phyloP scores from a whole-genome alignment of 2,888 invertebrate species.

The Drosophila sordidapex region DNA sequence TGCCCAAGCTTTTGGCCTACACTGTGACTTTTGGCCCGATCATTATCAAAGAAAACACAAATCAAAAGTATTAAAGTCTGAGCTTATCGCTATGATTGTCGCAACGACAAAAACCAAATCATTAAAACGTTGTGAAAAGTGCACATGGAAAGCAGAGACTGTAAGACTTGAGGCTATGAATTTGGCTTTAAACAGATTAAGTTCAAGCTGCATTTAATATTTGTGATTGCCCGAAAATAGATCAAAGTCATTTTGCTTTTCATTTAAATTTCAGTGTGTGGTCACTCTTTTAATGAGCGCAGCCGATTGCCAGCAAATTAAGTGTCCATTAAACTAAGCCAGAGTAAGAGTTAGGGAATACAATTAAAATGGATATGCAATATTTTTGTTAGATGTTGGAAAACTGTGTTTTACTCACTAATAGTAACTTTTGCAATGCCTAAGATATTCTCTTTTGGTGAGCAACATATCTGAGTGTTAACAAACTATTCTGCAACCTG shows the following conservation, averaged over 20 bases:
- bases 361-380: not conserved
- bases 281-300: not conserved
- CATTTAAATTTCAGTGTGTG: not conserved
- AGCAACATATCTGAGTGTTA: not conserved
- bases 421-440: not conserved
- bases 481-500: not conserved
- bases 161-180: not conserved
- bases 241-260: not conserved
- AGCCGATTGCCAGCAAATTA: not conserved
- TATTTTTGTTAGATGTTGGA: not conserved
- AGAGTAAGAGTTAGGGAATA: not conserved
- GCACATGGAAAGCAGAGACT: not conserved
- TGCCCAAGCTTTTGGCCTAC: conserved; percentile 33
- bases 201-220: not conserved
- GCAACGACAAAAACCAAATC: conserved; percentile 7
- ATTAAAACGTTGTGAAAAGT: not conserved
- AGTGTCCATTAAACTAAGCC: not conserved
- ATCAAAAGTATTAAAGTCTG: conserved; percentile 29
- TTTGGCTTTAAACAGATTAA: not conserved
- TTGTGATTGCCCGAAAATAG: not conserved
- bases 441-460: not conserved
- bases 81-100: conserved; percentile 15
- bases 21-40: conserved; percentile 35
- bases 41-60: conserved; percentile 34
- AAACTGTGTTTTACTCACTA: not conserved